Evolutionary conservation across 2,797 vertebrate genomes (phyloP).

Genomic region (Melanotaenia parkinsoni): DNA sequence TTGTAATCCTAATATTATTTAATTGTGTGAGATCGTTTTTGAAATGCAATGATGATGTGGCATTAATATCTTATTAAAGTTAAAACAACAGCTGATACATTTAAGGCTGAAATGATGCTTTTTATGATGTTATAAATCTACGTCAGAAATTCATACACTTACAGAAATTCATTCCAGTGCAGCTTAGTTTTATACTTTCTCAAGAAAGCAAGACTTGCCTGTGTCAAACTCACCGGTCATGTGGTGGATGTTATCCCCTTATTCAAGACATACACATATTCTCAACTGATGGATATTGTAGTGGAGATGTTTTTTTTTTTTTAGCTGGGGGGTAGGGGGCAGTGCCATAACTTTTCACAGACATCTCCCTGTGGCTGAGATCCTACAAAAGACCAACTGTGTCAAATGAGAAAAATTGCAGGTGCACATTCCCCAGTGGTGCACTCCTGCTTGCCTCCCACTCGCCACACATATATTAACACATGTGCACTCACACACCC

Average conservation of each 20-base stretch:
- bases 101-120: not conserved
- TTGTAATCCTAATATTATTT: not conserved
- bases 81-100: constrained; percentile 3
- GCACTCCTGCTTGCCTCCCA: constrained; percentile 45
- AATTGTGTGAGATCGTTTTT: not conserved
- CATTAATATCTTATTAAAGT: not conserved
- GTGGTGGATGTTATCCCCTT: constrained; percentile 11
- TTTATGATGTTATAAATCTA: not conserved
- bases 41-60: not conserved
- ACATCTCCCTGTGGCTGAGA: constrained; percentile 51
- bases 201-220: not conserved
- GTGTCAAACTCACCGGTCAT: constrained; percentile 14
- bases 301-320: constrained; percentile 45
- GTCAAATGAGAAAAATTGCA: constrained; percentile 80
- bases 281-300: constrained; percentile 10
- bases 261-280: constrained; percentile 8
- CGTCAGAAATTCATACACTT: not conserved
- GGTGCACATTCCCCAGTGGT: constrained; percentile 80
- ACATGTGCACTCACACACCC: constrained; percentile 29
- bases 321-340: constrained; percentile 25
- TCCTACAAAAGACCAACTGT: constrained; percentile 79
- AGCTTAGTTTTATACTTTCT: constrained; percentile 26
- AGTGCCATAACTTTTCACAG: constrained; percentile 62
- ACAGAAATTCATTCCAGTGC: not conserved
- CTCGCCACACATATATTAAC: constrained; percentile 55